Conservation (phyloP, 2,888 invertebrate genomes). For the Norana najaformis region DNA sequence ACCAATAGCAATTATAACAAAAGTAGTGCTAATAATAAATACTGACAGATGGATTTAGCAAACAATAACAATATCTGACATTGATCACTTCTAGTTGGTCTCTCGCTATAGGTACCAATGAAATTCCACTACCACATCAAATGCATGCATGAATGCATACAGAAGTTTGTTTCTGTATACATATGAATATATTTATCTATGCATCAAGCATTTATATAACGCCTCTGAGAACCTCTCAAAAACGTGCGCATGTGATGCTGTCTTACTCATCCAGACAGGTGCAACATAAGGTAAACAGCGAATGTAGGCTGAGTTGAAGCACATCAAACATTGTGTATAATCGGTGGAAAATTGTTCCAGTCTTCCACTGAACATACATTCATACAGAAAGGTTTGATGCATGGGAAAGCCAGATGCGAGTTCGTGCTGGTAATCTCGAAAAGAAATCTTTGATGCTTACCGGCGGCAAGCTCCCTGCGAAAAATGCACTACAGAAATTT, state of each 20-base stretch:
- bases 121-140: neutral
- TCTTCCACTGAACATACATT: no score
- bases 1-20: neutral
- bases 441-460: neutral
- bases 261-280: neutral
- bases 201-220: no score
- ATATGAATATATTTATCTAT: no score
- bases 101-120: neutral
- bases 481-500: neutral
- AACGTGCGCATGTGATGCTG: no score
- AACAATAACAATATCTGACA: neutral
- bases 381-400: neutral
- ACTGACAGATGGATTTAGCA: neutral
- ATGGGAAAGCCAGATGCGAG: neutral
- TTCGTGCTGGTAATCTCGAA: neutral
- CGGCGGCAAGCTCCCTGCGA: neutral
- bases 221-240: no score
- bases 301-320: neutral
- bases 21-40: neutral
- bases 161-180: neutral
- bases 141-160: neutral
- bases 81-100: neutral
- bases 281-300: neutral
- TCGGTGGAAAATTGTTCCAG: neutral
- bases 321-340: neutral